Evolutionary conservation across 2,113 vertebrate genomes (phyloP), one percentile per base, ranked within the genome.

Genomic region (Puffinus mauretanicus): DNA sequence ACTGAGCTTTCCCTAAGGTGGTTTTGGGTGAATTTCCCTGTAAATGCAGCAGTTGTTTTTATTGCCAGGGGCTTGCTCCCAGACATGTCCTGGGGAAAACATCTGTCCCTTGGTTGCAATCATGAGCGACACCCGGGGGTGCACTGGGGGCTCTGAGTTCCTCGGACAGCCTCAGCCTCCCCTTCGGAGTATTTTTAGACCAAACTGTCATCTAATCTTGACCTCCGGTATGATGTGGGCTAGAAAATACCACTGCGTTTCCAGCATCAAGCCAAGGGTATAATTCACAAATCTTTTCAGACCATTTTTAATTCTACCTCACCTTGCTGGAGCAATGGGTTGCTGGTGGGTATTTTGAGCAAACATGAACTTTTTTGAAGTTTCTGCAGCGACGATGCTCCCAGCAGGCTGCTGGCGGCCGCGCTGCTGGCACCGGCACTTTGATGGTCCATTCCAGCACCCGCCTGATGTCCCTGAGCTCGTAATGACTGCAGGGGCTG

Each of bases 151-250:
- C 76, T 86, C 81, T 38, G 69, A 76, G 76, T 84, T 92, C 38
- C 82, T 85, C 75, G 51, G 13, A 9, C 67, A 92, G 82, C 87
- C 73, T 81, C 89, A 90, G 38, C 93, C 86, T 81, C 80, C 82
- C 54, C 82, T 86, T 72, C n/a, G 0, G 38, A 67, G 44, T 94
- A 94, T 96, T 96, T 96, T 97, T 96, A 96, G 94, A 71, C 44
- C 25, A 25, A 91, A 49, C 91, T 94, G 94, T 95, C 96, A 94
- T 93, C 71, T 88, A 93, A 93, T 94, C 94, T 91, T 67, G 78
- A 96, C 95, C 95, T 91, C 89, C 58, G 61, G 81, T 42, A 25
- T 86, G 92, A 73, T 85, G 85, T 76, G 90, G 90, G 90, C 85
- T 93, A 94, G 85, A 82, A 93, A 95, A 94, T 75, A 93, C 78